Conservation (phyloP, 2,113 vertebrate species). For the Rhynchopsitta pachyrhyncha region DNA sequence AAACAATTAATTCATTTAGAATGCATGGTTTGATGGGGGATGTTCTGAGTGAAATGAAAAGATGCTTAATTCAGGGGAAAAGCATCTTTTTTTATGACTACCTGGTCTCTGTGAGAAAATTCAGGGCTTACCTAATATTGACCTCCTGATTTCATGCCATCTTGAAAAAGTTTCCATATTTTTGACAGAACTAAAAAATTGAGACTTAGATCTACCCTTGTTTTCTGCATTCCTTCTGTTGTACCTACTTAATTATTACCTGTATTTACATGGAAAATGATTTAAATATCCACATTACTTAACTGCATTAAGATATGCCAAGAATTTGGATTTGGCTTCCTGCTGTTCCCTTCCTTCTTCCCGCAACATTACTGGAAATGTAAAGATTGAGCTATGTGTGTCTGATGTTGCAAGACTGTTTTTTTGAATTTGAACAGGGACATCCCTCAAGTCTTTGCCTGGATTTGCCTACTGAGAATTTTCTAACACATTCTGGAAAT, state of each 20-base stretch:
- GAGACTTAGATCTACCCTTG: background rate
- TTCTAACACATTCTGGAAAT: background rate
- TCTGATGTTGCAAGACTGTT: background rate
- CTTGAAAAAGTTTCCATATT: background rate
- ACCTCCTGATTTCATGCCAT: background rate
- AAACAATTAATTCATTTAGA: background rate
- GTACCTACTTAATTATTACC: background rate
- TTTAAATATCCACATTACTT: background rate
- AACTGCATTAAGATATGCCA: background rate
- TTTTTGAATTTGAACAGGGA: background rate
- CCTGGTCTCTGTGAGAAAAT: background rate
- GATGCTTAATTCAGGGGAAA: background rate
- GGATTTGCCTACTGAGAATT: background rate
- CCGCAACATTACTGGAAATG: background rate
- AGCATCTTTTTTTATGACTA: background rate
- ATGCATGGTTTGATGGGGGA: background rate
- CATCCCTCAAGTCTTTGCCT: background rate
- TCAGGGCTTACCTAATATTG: background rate
- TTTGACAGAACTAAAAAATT: background rate
- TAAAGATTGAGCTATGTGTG: background rate
- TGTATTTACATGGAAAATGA: background rate
- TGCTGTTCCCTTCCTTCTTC: background rate
- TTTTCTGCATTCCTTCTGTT: background rate
- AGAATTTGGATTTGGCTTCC: background rate
- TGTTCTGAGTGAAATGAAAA: background rate